Base-by-base conservation (phyloP, 1,140 invertebrate genomes). In the Zeugodacus cucurbitae region DNA sequence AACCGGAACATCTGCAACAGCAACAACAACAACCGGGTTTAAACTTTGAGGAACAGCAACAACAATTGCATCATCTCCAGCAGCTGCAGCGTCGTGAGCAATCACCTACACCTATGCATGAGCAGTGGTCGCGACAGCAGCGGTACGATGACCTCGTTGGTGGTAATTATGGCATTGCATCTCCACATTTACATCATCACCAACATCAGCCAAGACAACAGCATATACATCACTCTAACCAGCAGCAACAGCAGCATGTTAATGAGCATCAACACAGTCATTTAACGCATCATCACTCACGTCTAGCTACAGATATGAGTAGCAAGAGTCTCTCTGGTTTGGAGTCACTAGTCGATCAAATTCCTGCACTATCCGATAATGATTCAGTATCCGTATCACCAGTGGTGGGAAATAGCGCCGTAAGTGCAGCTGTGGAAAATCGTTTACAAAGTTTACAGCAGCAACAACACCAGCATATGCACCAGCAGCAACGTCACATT, bases 301-400 rank as follows among this genome's bases (percentile, higher is more conserved):
- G 89, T 17, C 70, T 87, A 32, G 57, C 86, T 10, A 95, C 97
- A 90, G 97, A 98, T 93, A 96, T 98, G 2, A 95, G 97, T 4
- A 96, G 97, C 1, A 98, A 98, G 93, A 97, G 97, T 91, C 94
- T 98, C n/a, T 98, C 97, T 11, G 97, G 97, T 57, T 94, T 98
- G 6, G 97, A 98, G 93, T 98, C 97, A 26, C 94, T 98, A 14
- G 97, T 98, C 32, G 97, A 98, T 94, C 97, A 98, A 94, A 98
- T 98, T 92, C 97, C 97, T 10, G 97, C 97, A 90, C 97, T 98
- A 93, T 95, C 96, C 67, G 97, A 97, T 11, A 91, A 90, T n/a
- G 90, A 92, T 20, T 87, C 89, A 1, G 88, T 48, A n/a, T 67
- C 82, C 5, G 88, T 90, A 87, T 89, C 89, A n/a, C 70, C 89